These are phyloP conservation scores for Tarsius wallacei DNA, from an alignment of 2,797 vertebrate species.

Conservation along the genomic window DNA sequence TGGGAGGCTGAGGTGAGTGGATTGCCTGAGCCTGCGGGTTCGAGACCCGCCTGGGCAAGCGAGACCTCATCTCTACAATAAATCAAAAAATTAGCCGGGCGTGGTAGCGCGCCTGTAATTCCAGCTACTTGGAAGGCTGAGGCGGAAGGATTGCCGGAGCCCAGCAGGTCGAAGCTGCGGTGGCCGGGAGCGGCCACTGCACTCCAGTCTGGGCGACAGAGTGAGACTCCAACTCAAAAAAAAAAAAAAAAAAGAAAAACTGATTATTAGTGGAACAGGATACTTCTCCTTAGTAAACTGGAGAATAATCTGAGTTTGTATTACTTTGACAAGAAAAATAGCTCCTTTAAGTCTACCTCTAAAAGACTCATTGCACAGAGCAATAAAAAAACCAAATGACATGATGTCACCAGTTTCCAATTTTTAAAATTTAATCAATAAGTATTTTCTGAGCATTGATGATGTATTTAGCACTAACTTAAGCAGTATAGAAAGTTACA, in stretches of 20 bases:
- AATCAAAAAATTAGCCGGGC: too few species aligned
- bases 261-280: background rate
- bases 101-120: too few species aligned
- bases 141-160: too few species aligned
- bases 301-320: background rate
- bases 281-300: background rate
- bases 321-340: conserved; percentile 36
- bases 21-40: too few species aligned
- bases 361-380: background rate
- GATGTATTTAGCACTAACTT: background rate
- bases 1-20: too few species aligned
- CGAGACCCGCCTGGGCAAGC: too few species aligned
- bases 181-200: too few species aligned
- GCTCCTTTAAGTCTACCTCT: background rate
- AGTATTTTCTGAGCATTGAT: background rate
- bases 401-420: background rate
- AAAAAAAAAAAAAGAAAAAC: conserved; percentile 28
- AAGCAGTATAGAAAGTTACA: background rate
- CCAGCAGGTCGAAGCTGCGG: too few species aligned
- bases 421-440: background rate
- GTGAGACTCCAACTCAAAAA: too few species aligned
- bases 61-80: too few species aligned
- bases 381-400: background rate
- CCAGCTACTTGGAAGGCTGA: too few species aligned
- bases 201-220: too few species aligned